phyloP scores from a whole-genome alignment of 2,888 invertebrate species.

The Xestoiulus laeticollis region DNA sequence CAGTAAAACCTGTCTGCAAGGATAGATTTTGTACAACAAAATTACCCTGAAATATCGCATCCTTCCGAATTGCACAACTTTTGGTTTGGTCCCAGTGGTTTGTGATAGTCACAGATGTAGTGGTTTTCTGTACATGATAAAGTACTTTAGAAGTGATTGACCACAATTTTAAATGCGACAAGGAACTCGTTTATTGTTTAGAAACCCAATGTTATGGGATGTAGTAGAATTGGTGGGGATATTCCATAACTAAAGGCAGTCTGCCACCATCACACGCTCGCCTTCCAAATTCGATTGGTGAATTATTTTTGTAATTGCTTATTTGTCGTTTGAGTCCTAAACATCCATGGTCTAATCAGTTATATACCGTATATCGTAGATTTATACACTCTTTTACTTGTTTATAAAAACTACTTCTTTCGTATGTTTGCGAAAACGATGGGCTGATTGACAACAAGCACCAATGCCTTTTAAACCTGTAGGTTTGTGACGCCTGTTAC shows the following conservation, averaged over 20 bases:
- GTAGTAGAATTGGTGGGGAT: too few relatives aligned
- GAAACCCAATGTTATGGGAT: too few relatives aligned
- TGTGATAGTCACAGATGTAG: too few relatives aligned
- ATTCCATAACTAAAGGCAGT: neutral
- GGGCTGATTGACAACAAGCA: neutral
- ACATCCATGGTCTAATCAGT: neutral
- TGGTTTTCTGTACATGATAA: too few relatives aligned
- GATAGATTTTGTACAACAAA: too few relatives aligned
- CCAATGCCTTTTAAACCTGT: neutral
- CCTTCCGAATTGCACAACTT: too few relatives aligned
- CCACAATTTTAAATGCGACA: too few relatives aligned
- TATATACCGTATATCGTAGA: neutral
- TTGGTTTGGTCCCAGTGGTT: too few relatives aligned
- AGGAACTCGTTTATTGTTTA: too few relatives aligned
- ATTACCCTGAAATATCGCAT: too few relatives aligned
- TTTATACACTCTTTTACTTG: neutral
- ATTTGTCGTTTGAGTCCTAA: neutral
- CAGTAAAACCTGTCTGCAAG: too few relatives aligned
- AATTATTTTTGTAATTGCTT: conserved; percentile 27
- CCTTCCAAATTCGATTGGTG: neutral
- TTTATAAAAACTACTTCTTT: neutral
- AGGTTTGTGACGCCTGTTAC: neutral
- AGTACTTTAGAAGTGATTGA: too few relatives aligned
- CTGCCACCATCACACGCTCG: neutral
- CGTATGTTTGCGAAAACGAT: neutral